Evolutionary conservation across 2,888 invertebrate genomes (phyloP).

Genomic region (Incurvaria masculella): DNA sequence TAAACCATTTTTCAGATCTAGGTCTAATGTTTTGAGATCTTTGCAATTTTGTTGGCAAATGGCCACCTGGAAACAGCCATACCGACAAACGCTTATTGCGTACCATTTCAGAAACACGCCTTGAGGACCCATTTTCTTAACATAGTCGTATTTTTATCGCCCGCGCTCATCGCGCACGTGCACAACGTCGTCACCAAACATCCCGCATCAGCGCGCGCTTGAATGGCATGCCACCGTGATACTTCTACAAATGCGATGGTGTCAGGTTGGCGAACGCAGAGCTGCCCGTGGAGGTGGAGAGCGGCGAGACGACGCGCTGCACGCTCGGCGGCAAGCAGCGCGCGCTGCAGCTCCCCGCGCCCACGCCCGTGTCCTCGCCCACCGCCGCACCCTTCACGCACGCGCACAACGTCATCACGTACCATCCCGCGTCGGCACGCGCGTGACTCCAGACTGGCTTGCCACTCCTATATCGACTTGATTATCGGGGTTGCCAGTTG

Average conservation of each 20-base stretch:
- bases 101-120: too few species aligned
- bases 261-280: constrained; percentile 69
- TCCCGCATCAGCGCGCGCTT: constrained; percentile 39
- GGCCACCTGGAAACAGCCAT: too few species aligned
- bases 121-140: too few species aligned
- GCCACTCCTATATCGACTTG: too few species aligned
- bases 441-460: constrained; percentile 26
- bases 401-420: constrained; percentile 52
- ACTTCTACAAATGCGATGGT: too few species aligned
- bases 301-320: constrained; percentile 73
- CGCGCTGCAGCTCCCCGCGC: constrained; percentile 38
- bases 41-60: too few species aligned
- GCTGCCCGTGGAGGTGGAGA: constrained; percentile 69
- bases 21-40: too few species aligned
- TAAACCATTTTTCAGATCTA: too few species aligned
- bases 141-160: too few species aligned
- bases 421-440: constrained; percentile 43
- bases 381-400: constrained; percentile 38
- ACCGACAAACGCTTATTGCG: too few species aligned
- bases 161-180: constrained; percentile 43
- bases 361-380: constrained; percentile 12
- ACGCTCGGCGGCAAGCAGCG: constrained; percentile 78
- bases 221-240: too few species aligned
- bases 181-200: constrained; percentile 54
- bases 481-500: too few species aligned